phyloP scores from a whole-genome alignment of 2,888 invertebrate species.

The Agrotis exclamationis region DNA sequence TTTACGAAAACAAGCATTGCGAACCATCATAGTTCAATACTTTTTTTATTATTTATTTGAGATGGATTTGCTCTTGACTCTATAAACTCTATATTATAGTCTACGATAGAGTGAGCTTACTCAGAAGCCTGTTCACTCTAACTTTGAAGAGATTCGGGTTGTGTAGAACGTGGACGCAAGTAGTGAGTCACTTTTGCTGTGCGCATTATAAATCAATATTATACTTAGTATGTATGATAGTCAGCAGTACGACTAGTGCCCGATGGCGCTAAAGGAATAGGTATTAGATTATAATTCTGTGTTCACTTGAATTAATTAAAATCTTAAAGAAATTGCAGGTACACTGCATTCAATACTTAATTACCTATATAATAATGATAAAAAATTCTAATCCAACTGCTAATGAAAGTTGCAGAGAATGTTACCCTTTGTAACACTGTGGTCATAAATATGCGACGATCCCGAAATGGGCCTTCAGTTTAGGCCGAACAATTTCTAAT shows the following conservation, averaged over 20 bases:
- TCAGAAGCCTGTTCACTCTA: too few relatives aligned
- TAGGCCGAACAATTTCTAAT: constrained; percentile 23
- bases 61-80: too few relatives aligned
- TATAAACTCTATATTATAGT: too few relatives aligned
- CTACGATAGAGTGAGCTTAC: too few relatives aligned
- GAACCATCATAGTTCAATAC: constrained; percentile 1
- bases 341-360: neutral
- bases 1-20: constrained; percentile 18
- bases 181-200: too few relatives aligned
- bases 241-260: too few relatives aligned
- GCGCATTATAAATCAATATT: too few relatives aligned
- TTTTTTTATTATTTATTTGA: too few relatives aligned
- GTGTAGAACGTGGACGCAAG: too few relatives aligned
- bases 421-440: constrained; percentile 1
- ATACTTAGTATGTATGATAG: too few relatives aligned
- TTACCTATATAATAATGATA: neutral
- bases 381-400: neutral
- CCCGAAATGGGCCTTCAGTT: constrained; percentile 9
- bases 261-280: neutral
- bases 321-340: neutral
- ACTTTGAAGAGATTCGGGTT: too few relatives aligned
- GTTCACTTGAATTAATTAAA: neutral
- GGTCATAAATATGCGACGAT: neutral
- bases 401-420: constrained; percentile 5
- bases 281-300: neutral